Percentiles rank a stretch among this genome's conserved stretches.
phyloP scores from a whole-genome alignment of 2,113 vertebrate genomes.

The Melozone crissalis region DNA sequence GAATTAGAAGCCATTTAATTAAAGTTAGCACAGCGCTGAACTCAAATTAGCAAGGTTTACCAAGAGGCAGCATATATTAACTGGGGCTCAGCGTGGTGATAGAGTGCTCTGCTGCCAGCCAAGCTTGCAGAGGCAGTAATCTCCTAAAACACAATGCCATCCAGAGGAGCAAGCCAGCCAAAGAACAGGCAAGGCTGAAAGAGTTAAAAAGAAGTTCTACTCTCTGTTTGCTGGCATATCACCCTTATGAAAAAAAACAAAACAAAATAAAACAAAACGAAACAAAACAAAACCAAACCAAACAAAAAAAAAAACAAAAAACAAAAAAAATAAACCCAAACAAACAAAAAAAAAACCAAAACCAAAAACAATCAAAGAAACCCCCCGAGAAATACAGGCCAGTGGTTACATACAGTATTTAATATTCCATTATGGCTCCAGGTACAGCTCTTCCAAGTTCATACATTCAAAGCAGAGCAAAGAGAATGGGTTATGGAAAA shows the following conservation, averaged over 20 bases:
- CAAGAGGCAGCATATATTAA: neutral
- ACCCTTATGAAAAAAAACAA: neutral
- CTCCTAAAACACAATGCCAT: neutral
- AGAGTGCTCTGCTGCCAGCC: neutral
- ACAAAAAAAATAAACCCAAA: too few species aligned
- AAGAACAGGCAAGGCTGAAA: neutral
- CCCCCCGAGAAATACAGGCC: neutral
- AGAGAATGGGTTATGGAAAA: neutral
- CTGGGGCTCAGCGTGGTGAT: neutral
- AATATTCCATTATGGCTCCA: neutral
- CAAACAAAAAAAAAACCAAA: too few species aligned
- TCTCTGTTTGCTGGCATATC: neutral
- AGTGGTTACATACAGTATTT: neutral
- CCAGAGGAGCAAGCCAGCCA: neutral
- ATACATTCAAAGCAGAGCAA: neutral
- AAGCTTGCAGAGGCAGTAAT: neutral
- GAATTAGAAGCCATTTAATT: constrained; percentile 41
- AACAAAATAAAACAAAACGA: too few species aligned
- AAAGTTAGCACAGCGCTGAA: constrained; percentile 11
- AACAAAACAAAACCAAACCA: fast-evolving
- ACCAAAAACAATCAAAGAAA: too few species aligned
- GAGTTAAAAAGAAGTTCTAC: neutral
- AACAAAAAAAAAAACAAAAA: fast-evolving
- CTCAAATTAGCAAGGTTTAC: constrained; percentile 27
- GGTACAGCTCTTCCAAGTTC: neutral